Conservation (phyloP, 2,797 vertebrate species). For the Phylloscopus collybita region DNA sequence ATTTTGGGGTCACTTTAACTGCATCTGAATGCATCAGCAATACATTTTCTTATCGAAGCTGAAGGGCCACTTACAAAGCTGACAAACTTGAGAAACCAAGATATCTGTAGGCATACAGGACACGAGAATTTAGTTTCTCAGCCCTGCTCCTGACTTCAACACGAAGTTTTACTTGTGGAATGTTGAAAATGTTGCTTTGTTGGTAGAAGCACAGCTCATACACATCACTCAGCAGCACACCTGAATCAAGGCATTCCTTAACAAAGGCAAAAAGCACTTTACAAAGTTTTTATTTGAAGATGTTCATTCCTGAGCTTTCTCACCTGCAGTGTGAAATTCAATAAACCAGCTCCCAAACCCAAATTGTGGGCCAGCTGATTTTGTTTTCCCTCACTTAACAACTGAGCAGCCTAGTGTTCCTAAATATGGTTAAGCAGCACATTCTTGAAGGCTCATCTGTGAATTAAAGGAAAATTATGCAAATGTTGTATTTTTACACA, state of each 20-base stretch:
- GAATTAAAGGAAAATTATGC: not conserved
- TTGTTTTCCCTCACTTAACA: not conserved
- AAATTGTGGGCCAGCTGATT: not conserved
- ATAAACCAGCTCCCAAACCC: not conserved
- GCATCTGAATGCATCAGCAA: not conserved
- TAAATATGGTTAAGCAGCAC: not conserved
- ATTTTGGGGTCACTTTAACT: not conserved
- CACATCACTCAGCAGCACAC: not conserved
- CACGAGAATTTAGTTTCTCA: not conserved
- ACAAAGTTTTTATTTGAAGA: not conserved
- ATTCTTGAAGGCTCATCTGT: not conserved
- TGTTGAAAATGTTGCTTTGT: not conserved
- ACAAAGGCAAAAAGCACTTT: not conserved
- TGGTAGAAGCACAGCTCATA: not conserved
- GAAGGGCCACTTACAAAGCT: not conserved
- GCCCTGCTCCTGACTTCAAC: not conserved
- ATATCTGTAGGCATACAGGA: fast-evolving
- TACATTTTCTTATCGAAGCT: not conserved
- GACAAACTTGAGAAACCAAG: not conserved
- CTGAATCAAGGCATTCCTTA: not conserved
- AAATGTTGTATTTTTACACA: not conserved
- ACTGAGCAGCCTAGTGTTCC: not conserved
- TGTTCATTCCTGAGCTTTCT: not conserved
- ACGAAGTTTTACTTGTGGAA: not conserved
- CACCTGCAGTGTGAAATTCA: not conserved